Evolutionary conservation across 2,113 vertebrate species (phyloP), one percentile per base, ranked within the genome.

Genomic region (Peromyscus maniculatus): DNA sequence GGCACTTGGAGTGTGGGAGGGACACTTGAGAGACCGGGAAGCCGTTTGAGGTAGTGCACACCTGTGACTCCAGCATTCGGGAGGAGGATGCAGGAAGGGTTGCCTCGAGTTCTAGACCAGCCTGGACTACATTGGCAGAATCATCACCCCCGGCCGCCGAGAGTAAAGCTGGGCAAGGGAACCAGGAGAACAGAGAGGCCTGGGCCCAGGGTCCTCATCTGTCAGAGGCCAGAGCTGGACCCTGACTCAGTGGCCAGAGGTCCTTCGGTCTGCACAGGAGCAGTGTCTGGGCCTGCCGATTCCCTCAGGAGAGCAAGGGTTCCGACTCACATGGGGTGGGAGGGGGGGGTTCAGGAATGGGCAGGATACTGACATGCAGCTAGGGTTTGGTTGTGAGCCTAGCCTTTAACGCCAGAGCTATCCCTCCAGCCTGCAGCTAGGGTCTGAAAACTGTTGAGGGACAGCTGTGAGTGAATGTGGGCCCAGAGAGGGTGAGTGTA

Each of bases 401-500:
- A 49, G 46, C 46, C 46, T 49, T 49, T 49, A 49, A 49, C 46
- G 7, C 6, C 46, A 7, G 46, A 49, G 46, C 46, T 49, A 49
- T 49, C 46, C 46, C 46, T 49, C 46, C 46, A 49, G 46, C 46
- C 46, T 6, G 55, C 55, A 12, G 11, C 55, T 15, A 55, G 55
- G 55, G 55, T 55, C 13, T 46, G 26, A 66, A 43, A 87, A 13
- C 43, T 39, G 52, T 82, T 71, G 43, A 2, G 7, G 19, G 33
- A 26, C 36, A n/a, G 19, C 1, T 64, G 28, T 75, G 74, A 31
- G 17, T 19, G 3, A 31, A 17, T 49, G 16, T 64, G 57, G 62
- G 71, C 46, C 36, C 90, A 90, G 95, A 92, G 87, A 96, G 79
- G 72, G 36, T 49, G 12, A 83, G 16, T 52, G 33, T 46, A 69